Base-by-base conservation (phyloP, 2,888 invertebrate species). In the Torymus tubicola region DNA sequence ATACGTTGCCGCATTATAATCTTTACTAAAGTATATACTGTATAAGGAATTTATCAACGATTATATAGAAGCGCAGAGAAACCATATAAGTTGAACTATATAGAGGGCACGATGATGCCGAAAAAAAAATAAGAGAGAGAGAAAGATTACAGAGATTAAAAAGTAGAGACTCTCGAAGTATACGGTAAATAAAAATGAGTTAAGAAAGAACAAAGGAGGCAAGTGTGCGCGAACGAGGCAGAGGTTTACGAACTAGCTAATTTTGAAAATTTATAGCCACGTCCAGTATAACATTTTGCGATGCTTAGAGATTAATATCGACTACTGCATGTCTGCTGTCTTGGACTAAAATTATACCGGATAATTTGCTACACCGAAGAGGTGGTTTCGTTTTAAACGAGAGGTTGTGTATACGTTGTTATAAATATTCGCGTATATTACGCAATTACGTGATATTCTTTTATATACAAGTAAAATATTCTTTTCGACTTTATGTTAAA, bases 211-310 rank as follows among this genome's bases (percentile, higher is more conserved):
- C n/a, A n/a, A n/a, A n/a, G n/a, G n/a, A 10, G 2, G n/a, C 53
- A 61, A 57, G 31, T 4, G 13, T 65, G 14, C 21, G 12, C 18
- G 21, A 21, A n/a, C 24, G 53, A 53, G 10, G 1, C 12, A 16
- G n/a, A 58, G 14, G 58, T 63, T 78, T 73, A 63, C 42, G 50
- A 60, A 61, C 53, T 69, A 63, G 63, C 69, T 64, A 52, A 70
- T 70, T 70, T 70, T 70, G 18, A 80, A 60, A 60, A 69, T 73
- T 61, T 64, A 52, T 74, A 70, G 63, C 64, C 70, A 65, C 69
- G 61, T 79, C 74, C 64, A 58, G 12, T 69, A 53, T 75, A 42
- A 24, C 50, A 60, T 60, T 75, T 71, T 70, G 58, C 64, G 50
- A 69, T 13, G 63, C 68, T 73, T 78, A 61, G 50, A 31, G 50